Evolutionary conservation across 1,140 invertebrate species (phyloP).

Genomic region (Cotesia vestalis): DNA sequence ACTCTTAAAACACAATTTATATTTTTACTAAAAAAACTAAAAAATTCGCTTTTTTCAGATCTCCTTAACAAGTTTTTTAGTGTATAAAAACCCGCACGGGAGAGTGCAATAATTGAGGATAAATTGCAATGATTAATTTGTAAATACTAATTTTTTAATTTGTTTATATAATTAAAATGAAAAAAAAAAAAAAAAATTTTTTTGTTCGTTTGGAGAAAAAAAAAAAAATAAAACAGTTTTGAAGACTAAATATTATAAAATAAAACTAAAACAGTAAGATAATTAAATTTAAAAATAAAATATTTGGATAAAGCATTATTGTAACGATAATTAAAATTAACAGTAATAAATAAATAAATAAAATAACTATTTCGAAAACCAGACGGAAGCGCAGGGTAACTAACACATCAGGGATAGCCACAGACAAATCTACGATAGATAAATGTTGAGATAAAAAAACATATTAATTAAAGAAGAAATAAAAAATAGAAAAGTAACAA

Average conservation of each 20-base stretch:
- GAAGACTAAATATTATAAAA: slow-evolving; percentile 2
- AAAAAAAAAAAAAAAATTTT: background rate
- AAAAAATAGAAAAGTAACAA: slow-evolving; percentile 59
- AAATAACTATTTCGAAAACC: slow-evolving; percentile 65
- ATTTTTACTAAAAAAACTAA: too few species aligned
- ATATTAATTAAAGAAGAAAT: slow-evolving; percentile 58
- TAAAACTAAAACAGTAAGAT: background rate
- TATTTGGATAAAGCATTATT: background rate
- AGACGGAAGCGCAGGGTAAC: slow-evolving; percentile 68
- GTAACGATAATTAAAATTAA: slow-evolving; percentile 26
- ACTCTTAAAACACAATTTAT: too few species aligned
- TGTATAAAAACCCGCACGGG: slow-evolving; percentile 27
- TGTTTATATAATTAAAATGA: too few species aligned
- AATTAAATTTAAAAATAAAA: background rate
- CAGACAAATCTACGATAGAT: slow-evolving; percentile 67
- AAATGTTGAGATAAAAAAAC: slow-evolving; percentile 54
- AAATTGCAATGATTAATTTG: slow-evolving; percentile 33
- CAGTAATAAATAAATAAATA: slow-evolving; percentile 53
- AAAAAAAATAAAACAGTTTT: slow-evolving; percentile 11
- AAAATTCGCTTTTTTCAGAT: too few species aligned
- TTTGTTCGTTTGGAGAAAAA: too few species aligned
- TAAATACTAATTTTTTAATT: slow-evolving; percentile 28
- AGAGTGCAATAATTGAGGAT: slow-evolving; percentile 36
- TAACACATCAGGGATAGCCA: slow-evolving; percentile 68
- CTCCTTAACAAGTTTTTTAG: too few species aligned